These are phyloP conservation scores for Morone chrysops DNA, from an alignment of 2,113 vertebrate species.

Conservation along the genomic window DNA sequence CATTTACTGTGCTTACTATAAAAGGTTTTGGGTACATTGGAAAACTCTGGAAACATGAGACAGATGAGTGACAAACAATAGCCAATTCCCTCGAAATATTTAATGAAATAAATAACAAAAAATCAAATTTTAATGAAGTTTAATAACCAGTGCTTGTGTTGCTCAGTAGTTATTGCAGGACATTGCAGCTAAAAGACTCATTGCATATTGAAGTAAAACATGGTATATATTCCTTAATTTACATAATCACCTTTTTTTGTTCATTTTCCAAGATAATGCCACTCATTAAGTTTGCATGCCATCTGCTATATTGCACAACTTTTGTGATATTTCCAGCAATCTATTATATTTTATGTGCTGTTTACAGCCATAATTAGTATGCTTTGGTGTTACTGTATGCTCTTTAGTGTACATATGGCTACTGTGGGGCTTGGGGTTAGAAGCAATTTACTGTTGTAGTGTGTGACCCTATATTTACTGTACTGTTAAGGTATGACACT, in stretches of 20 bases:
- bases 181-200: slow-evolving; percentile 16
- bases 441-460: neutral
- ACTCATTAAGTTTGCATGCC: slow-evolving; percentile 41
- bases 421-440: neutral
- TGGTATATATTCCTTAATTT: slow-evolving; percentile 26
- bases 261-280: slow-evolving; percentile 39
- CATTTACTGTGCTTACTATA: neutral
- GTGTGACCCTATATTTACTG: neutral
- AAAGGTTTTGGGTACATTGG: neutral
- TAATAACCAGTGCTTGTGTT: neutral
- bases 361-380: slow-evolving; percentile 32
- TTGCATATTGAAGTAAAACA: slow-evolving; percentile 1
- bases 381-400: slow-evolving; percentile 9
- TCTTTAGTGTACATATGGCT: slow-evolving; percentile 1
- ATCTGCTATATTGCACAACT: slow-evolving; percentile 36
- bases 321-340: slow-evolving; percentile 49
- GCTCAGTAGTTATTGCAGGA: neutral
- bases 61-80: neutral
- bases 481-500: neutral
- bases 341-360: slow-evolving; percentile 29
- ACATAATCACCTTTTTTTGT: slow-evolving; percentile 54
- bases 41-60: neutral
- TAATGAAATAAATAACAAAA: neutral
- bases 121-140: too few species aligned
- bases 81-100: neutral